phyloP scores from a whole-genome alignment of 2,888 invertebrate species.

The Harpagoxenus sublaevis region DNA sequence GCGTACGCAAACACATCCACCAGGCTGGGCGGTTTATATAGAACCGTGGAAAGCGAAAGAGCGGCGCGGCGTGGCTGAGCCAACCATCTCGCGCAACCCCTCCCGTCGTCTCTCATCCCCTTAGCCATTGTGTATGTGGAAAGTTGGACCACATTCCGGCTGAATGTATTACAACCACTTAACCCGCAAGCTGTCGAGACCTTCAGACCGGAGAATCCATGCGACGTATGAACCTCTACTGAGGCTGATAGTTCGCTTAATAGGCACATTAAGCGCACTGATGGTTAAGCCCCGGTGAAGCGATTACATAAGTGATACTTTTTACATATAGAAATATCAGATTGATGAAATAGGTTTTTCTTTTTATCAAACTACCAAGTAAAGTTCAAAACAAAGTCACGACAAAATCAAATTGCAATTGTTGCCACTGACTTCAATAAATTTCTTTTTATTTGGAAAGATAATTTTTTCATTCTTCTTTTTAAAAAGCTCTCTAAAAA shows the following conservation, averaged over 20 bases:
- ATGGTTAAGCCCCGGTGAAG: neutral
- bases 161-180: constrained; percentile 85
- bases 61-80: constrained; percentile 50
- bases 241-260: constrained; percentile 44
- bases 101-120: constrained; percentile 34
- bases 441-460: neutral
- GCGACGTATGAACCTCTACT: constrained; percentile 36
- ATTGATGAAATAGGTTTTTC: too few species aligned
- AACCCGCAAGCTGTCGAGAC: constrained; percentile 82
- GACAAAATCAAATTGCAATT: neutral
- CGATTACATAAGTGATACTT: constrained; percentile 17
- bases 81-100: constrained; percentile 49
- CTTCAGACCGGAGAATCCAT: constrained; percentile 59
- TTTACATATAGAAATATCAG: neutral
- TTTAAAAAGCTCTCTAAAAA: neutral
- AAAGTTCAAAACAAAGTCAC: neutral
- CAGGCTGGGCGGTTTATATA: constrained; percentile 38
- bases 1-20: constrained; percentile 67
- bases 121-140: constrained; percentile 62
- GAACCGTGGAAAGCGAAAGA: constrained; percentile 37
- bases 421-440: too few species aligned
- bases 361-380: neutral
- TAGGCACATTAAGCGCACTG: constrained; percentile 18
- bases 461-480: neutral
- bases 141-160: constrained; percentile 80